Base-by-base conservation (phyloP, 2,888 invertebrate species). In the Troilus luridus region DNA sequence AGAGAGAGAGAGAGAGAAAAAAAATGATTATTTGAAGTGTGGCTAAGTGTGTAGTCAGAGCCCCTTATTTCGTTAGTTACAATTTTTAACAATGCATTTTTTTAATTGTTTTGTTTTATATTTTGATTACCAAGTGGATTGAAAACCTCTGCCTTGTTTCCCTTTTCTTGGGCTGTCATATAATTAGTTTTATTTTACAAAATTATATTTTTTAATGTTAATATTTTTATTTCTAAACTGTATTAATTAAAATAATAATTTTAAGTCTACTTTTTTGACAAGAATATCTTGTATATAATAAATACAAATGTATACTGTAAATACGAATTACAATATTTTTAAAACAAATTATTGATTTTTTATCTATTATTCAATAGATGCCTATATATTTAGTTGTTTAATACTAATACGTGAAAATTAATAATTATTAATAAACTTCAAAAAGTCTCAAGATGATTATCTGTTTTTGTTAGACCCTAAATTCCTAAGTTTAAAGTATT, bases 41-140 rank as follows among this genome's bases (percentile, higher is more conserved):
- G 90, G 90, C 90, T 90, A 58, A 21, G 58, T 90, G 90, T 77
- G 90, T 90, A 90, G 89, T 72, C 64, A 62, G 85, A 85, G 85
- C 12, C 85, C 85, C 85, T 85, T 77, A 77, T 77, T 77, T 77
- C 72, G 72, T 77, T 77, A 77, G 72, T 77, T 77, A 77, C 27
- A 88, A 41, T 27, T 88, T 59, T 88, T 27, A 88, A 88, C 19
- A 10, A 60, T 88, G 88, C 88, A 88, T 88, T 60, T 60, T 56
- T 60, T 60, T 6, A 12, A 27, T 60, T 17, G 60, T 88, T 60
- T 27, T 60, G 17, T 62, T 62, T 62, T 88, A 60, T 88, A 58
- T 60, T 88, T 88, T 60, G 60, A 60, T 85, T 56, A n/a, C 88
- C 62, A 88, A 59, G 60, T 88, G 60, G 88, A 88, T 27, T 62